Base-by-base conservation (phyloP, 2,797 vertebrate species). In the Ambastaia sidthimunki region DNA sequence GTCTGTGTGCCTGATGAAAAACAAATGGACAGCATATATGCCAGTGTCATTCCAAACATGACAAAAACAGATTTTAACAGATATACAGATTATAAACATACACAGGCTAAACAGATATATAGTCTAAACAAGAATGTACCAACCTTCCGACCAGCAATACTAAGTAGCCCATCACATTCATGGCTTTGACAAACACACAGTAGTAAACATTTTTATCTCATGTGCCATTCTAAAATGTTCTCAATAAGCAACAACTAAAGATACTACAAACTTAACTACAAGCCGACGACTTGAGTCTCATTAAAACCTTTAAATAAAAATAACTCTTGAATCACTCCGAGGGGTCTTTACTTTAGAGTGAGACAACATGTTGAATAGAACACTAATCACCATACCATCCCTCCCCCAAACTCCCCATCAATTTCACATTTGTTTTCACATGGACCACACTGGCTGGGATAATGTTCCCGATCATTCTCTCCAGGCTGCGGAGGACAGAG, bases 291-390 rank as follows among this genome's bases (percentile, higher is more conserved):
- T 86, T 62, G 37, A 74, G 65, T 15, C 47, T 48, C 11, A 48
- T 9, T 25, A 13, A 28, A 60, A 60, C 21, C 55, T 57, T 60
- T 15, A 60, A 21, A 37, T 55, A 11, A n/a, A 31, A 31, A 31
- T 2, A 37, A 37, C 85, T 85, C 85, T 85, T 59, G 68, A 66
- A 21, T 89, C 86, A 79, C 80, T 85, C 73, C 78, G 81, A 86
- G 86, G 85, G 70, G 66, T 84, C 76, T 83, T 81, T 79, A 83
- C 2, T 88, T 87, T 87, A 86, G 86, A 89, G 82, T 78, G 84
- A 87, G 84, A 88, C 81, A 80, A 80, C 83, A 84, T 86, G 85
- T 5, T 84, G 85, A 90, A 84, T 88, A 87, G 89, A 78, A 90
- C 91, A 90, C 90, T 90, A 89, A 91, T 86, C 88, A 88, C 69